Base-by-base conservation (phyloP, 2,113 vertebrate genomes). In the Pagrus major region DNA sequence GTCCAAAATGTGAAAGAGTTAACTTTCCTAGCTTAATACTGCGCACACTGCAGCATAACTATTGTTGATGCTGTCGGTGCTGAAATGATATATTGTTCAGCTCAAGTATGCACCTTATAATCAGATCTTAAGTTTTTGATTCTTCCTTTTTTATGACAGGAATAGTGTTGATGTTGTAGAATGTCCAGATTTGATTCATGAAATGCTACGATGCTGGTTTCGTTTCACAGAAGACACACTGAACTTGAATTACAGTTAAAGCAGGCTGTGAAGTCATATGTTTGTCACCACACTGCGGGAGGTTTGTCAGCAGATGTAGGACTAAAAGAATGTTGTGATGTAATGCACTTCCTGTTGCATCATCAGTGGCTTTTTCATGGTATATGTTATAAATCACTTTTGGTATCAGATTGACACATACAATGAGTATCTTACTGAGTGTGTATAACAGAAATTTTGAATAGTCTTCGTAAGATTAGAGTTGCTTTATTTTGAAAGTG, bases 251-350 rank as follows among this genome's bases (percentile, higher is more conserved):
- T 44, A 66, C 66, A 29, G 9, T 65, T 3, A 31, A 15, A 35
- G 27, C 20, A 49, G 54, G 9, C 37, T 47, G 29, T 64, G 41
- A 63, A n/a, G 31, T 70, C 66, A 35, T 6, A 31, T 39, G n/a
- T 73, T 79, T 14, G 49, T 69, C 41, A 35, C 18, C 67, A 59
- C 41, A 9, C 20, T 10, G 35, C 46, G 63, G 66, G 59, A 71
- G 51, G 75, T 79, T 71, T 54, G 14, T 61, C 41, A 78, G 49
- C 56, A 73, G 27, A 71, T 44, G 11, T 61, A 42, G 74, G 42
- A 42, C 49, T 51, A 66, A 37, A 84, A 49, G 71, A 87, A 86
- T 78, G 67, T 49, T 67, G n/a, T n/a, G n/a, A n/a, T 83, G 77
- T 2, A 69, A 73, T 80, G 67, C 39, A 71, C 20, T 77, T 88